Evolutionary conservation across 2,797 vertebrate genomes (phyloP), one percentile per base, ranked within the genome.

Genomic region (Squalus acanthias): DNA sequence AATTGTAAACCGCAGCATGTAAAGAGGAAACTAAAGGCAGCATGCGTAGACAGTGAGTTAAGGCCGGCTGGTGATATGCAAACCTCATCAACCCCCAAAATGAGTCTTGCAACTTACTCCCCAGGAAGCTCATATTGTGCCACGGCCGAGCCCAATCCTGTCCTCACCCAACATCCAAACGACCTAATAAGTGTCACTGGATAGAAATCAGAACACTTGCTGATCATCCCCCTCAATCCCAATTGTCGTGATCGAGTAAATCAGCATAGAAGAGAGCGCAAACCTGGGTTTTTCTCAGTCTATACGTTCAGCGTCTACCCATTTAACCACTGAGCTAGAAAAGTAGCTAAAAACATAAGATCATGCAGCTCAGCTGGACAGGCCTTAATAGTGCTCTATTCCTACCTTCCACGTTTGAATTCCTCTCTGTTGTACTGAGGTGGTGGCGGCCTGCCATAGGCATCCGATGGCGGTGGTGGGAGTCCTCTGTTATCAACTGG

Each of bases 361-460:
- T n/a, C 2, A 69, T 69, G 65, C 7, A 93, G 65, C n/a, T 93
- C n/a, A 69, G 39, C 63, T 93, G 65, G 1, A 69, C n/a, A 46
- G 8, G n/a, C 20, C 63, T n/a, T n/a, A 29, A 63, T 13, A n/a
- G 33, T n/a, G 33, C 29, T 70, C 13, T 13, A 0, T 70, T 6
- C 70, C 5, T 76, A 95, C 94, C 94, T 95, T 33, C 46, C 94
- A 76, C 94, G 94, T n/a, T 95, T 95, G 94, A 95, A 95, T 76
- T 95, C 94, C 26, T 95, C 94, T 20, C 94, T 72, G 70, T 95
- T 95, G 67, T 33, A 95, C 70, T 76, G 94, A 74, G 50, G 50
- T n/a, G 70, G 70, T 69, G 88, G 89, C 24, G 92, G 96, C n/a
- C 94, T 72, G 29, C 94, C 94, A 95, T 72, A 95, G 50, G 50